A percentile compares a stretch with the other conserved stretches of the same genome.
Evolutionary conservation across 2,113 vertebrate genomes (phyloP).

Genomic region (Micromys minutus): DNA sequence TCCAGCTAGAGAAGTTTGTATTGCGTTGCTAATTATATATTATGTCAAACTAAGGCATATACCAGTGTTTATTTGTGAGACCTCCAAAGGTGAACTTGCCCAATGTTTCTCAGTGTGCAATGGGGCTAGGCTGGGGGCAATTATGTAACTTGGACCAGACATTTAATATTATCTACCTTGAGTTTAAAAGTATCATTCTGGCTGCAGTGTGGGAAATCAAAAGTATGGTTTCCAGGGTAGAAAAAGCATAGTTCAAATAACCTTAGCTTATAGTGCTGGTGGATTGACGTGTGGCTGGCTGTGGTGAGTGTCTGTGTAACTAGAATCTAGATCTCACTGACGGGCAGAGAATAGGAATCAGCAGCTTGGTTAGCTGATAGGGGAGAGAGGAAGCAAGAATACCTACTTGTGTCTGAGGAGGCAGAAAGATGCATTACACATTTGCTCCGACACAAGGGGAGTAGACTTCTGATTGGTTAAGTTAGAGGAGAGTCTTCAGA

Average conservation of each 20-base stretch:
- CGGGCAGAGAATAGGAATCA: not conserved
- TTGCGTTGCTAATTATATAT: conserved; percentile 7
- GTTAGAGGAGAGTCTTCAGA: not conserved
- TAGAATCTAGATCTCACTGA: not conserved
- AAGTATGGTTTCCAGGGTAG: not conserved
- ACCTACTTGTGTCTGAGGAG: not conserved
- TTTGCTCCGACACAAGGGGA: not conserved
- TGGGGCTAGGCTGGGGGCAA: not conserved
- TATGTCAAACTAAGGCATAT: not conserved
- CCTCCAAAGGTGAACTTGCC: not conserved
- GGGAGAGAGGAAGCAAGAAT: not conserved
- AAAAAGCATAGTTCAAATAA: not conserved
- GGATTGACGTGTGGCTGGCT: not conserved
- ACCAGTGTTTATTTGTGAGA: not conserved
- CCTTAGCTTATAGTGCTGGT: not conserved
- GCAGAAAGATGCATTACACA: not conserved
- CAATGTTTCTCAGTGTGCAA: not conserved
- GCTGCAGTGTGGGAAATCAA: not conserved
- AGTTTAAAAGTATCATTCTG: not conserved
- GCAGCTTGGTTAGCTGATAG: not conserved
- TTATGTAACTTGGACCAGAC: not conserved
- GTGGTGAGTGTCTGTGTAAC: not conserved
- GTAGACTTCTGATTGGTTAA: not conserved
- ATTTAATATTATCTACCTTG: not conserved
- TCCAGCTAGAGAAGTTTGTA: not conserved